Evolutionary conservation across 2,888 invertebrate genomes (phyloP).

Genomic region (Arctia plantaginis): DNA sequence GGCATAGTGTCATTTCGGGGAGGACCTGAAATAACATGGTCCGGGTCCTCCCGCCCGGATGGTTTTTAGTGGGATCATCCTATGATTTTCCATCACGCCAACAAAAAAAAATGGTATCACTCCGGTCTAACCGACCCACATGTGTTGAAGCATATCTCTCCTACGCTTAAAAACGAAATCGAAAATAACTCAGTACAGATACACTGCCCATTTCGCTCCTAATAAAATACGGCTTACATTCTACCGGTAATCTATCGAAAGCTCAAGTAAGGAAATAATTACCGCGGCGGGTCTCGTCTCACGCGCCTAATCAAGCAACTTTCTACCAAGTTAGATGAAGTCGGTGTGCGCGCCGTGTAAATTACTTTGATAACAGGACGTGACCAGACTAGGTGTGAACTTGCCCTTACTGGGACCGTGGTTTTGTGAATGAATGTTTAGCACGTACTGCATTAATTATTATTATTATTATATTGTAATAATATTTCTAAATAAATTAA

Average conservation of each 20-base stretch:
- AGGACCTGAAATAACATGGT: too few relatives aligned
- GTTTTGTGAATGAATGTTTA: slow-evolving; percentile 36
- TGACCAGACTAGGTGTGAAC: slow-evolving; percentile 70
- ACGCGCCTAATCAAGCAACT: slow-evolving; percentile 80
- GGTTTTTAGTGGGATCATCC: too few relatives aligned
- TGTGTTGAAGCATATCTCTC: too few relatives aligned
- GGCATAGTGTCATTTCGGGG: too few relatives aligned
- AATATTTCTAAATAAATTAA: too few relatives aligned
- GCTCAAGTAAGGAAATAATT: slow-evolving; percentile 58
- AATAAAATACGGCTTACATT: slow-evolving; percentile 11
- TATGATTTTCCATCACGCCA: too few relatives aligned
- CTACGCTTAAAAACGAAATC: too few relatives aligned
- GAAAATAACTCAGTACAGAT: neutral
- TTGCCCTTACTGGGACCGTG: slow-evolving; percentile 56
- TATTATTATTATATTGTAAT: slow-evolving; percentile 2
- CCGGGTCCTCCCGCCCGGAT: too few relatives aligned
- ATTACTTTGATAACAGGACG: slow-evolving; percentile 77
- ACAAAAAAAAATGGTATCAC: too few relatives aligned
- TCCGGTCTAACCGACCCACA: too few relatives aligned
- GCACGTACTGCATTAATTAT: slow-evolving; percentile 32
- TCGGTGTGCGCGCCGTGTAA: slow-evolving; percentile 72
- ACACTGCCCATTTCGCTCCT: neutral
- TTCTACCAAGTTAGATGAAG: slow-evolving; percentile 76
- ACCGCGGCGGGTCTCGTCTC: slow-evolving; percentile 63
- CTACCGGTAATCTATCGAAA: slow-evolving; percentile 22